These are phyloP conservation scores for Glossophaga mutica DNA, from an alignment of 2,797 vertebrate genomes.

Conservation along the genomic window DNA sequence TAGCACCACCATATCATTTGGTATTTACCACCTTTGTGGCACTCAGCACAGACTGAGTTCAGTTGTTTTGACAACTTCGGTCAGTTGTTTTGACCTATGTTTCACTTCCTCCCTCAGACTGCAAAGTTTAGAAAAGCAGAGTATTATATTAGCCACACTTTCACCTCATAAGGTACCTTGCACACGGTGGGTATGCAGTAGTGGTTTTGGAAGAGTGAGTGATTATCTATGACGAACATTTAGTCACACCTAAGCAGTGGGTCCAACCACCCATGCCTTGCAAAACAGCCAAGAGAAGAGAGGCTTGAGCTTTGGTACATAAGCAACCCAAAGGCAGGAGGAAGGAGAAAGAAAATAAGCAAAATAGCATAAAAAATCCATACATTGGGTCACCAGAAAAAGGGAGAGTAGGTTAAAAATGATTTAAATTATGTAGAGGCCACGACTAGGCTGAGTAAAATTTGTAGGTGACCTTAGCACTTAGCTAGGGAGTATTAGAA, in stretches of 20 bases:
- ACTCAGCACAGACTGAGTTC: not conserved
- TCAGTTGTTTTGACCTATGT: not conserved
- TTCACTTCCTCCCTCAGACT: not conserved
- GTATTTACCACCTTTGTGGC: not conserved
- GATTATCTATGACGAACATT: not conserved
- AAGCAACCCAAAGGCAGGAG: not conserved
- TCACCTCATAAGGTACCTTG: not conserved
- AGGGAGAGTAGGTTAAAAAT: not conserved
- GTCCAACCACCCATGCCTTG: not conserved
- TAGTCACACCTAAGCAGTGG: not conserved
- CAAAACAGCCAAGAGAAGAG: not conserved
- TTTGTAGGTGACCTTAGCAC: slow-evolving; percentile 4
- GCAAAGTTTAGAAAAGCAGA: not conserved
- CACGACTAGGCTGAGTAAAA: not conserved
- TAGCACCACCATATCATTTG: not conserved
- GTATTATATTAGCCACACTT: not conserved
- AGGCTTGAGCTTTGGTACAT: not conserved
- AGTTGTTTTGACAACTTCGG: not conserved
- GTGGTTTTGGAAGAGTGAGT: slow-evolving; percentile 1
- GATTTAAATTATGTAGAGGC: not conserved
- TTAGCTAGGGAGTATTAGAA: not conserved
- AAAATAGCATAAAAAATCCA: slow-evolving; percentile 8
- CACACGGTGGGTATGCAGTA: not conserved
- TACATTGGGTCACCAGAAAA: not conserved
- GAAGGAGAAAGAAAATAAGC: slow-evolving; percentile 11